These are phyloP conservation scores for Semicossyphus pulcher DNA, from an alignment of 2,113 vertebrate genomes.

Conservation along the genomic window DNA sequence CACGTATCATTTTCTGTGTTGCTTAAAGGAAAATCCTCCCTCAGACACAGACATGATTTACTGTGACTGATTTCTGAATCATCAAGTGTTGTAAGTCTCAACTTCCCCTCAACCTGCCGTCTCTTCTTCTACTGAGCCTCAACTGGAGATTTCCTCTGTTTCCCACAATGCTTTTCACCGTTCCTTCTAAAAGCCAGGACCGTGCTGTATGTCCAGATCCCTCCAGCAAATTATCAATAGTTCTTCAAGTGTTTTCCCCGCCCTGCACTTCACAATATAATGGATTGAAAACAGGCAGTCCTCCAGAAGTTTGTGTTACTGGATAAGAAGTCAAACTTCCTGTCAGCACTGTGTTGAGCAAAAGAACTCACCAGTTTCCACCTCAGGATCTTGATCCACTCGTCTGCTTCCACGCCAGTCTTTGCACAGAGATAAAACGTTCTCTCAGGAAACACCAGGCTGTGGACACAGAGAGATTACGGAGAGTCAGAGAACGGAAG, in stretches of 20 bases:
- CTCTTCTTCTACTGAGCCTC: neutral
- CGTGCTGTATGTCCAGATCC: too few relatives aligned
- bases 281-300: too few relatives aligned
- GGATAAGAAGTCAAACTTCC: neutral
- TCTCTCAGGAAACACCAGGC: constrained; percentile 94
- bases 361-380: constrained; percentile 94
- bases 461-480: constrained; percentile 64
- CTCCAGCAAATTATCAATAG: neutral
- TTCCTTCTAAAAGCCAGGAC: too few relatives aligned
- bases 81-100: neutral
- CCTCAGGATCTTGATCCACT: constrained; percentile 95
- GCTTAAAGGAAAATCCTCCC: too few relatives aligned
- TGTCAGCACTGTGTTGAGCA: neutral
- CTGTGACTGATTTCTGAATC: neutral
- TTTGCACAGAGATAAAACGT: constrained; percentile 95
- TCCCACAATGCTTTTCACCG: neutral
- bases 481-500: neutral
- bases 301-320: too few relatives aligned
- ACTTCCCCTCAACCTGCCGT: neutral
- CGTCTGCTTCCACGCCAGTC: constrained; percentile 94
- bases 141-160: neutral
- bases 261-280: too few relatives aligned
- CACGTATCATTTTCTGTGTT: neutral
- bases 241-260: too few relatives aligned
- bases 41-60: neutral